phyloP scores from a whole-genome alignment of 2,888 invertebrate species.

The Rhorus exstirpatorius region DNA sequence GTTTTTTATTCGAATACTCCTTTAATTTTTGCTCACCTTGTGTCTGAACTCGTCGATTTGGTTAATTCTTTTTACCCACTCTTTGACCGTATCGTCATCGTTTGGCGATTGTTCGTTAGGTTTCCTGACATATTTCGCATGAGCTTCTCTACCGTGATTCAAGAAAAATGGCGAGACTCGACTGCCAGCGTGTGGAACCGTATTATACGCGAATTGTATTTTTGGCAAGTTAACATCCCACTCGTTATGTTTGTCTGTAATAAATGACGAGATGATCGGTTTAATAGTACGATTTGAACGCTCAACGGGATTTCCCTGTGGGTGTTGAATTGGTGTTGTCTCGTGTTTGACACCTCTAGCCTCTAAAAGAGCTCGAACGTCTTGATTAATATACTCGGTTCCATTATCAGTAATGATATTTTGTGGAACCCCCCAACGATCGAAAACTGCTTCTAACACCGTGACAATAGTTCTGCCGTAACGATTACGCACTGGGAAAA shows the following conservation, averaged over 20 bases:
- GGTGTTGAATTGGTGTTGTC: conserved; percentile 56
- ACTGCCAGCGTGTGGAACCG: conserved; percentile 56
- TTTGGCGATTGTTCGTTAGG: background rate
- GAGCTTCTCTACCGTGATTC: conserved; percentile 61
- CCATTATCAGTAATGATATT: conserved; percentile 64
- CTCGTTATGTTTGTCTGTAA: conserved; percentile 42
- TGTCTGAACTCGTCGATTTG: conserved; percentile 58
- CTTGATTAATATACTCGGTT: conserved; percentile 60
- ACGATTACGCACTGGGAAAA: conserved; percentile 42
- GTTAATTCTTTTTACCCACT: conserved; percentile 26
- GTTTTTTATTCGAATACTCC: conserved; percentile 30
- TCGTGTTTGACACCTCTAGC: conserved; percentile 17
- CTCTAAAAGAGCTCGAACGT: conserved; percentile 40
- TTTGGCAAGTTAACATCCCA: conserved; percentile 61
- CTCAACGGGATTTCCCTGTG: conserved; percentile 61
- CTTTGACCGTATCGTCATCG: conserved; percentile 19
- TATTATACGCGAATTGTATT: conserved; percentile 36
- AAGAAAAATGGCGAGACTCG: conserved; percentile 56
- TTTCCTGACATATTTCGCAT: too few relatives aligned
- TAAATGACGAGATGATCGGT: conserved; percentile 57
- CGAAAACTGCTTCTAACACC: conserved; percentile 33
- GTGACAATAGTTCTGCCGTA: conserved; percentile 36
- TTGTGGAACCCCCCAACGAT: conserved; percentile 49
- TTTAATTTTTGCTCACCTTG: conserved; percentile 43
- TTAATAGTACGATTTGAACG: conserved; percentile 55